phyloP scores from a whole-genome alignment of 2,797 vertebrate species.

The Trematomus bernacchii region DNA sequence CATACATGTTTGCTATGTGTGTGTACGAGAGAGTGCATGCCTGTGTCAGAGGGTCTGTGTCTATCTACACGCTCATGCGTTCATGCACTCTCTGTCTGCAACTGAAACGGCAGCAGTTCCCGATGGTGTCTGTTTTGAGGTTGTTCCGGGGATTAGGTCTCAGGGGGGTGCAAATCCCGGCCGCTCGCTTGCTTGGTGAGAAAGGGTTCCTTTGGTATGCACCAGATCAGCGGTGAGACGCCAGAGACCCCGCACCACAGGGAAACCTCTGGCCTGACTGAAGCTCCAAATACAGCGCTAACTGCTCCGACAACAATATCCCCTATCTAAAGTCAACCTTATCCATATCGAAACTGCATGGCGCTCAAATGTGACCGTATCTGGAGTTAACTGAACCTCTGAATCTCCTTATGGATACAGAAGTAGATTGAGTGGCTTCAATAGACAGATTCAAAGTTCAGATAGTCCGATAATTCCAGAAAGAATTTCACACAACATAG shows the following conservation, averaged over 20 bases:
- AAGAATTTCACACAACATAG: conserved; percentile 39
- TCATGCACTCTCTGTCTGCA: conserved; percentile 38
- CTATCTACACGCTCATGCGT: conserved; percentile 14
- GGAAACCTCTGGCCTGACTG: conserved; percentile 42
- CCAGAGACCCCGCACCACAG: conserved; percentile 68
- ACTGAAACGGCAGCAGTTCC: conserved; percentile 74
- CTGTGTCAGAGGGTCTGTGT: conserved; percentile 24
- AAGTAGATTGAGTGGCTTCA: conserved; percentile 31
- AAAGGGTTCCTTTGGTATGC: conserved; percentile 86
- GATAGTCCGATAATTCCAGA: conserved; percentile 48
- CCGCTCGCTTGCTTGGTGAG: conserved; percentile 81
- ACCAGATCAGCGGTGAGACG: conserved; percentile 80
- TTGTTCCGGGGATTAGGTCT: conserved; percentile 85
- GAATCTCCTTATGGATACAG: conserved; percentile 45
- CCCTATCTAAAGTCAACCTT: conserved; percentile 67
- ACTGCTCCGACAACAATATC: conserved; percentile 64
- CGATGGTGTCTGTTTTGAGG: conserved; percentile 82
- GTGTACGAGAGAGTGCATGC: conserved; percentile 20
- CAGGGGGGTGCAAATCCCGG: conserved; percentile 83
- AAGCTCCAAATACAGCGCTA: conserved; percentile 46
- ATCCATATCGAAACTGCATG: conserved; percentile 51
- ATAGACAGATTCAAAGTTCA: conserved; percentile 55
- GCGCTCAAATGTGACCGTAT: conserved; percentile 65
- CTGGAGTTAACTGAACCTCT: conserved; percentile 57
- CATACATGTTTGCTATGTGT: conserved; percentile 1